Percentiles rank a stretch among this genome's conserved stretches.
phyloP scores from a whole-genome alignment of 2,888 invertebrate genomes.

The Chrysotoxum bicinctum region DNA sequence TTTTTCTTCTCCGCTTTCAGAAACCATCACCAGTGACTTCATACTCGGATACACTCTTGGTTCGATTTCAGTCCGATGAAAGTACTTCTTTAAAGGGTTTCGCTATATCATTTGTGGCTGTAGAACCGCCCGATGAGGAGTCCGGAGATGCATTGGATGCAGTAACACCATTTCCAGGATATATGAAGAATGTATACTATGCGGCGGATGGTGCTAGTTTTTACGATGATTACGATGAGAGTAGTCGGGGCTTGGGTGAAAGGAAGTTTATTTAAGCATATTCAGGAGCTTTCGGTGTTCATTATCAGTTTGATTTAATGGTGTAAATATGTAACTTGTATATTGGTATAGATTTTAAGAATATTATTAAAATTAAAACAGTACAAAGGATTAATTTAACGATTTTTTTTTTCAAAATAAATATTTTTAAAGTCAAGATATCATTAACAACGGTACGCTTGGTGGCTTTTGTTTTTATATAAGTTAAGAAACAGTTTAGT shows the following conservation, averaged over 20 bases:
- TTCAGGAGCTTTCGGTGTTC: not conserved
- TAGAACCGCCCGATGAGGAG: slow-evolving; percentile 83
- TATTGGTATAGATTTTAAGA: slow-evolving; percentile 50
- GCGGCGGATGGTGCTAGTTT: slow-evolving; percentile 54
- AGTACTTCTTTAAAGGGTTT: slow-evolving; percentile 95
- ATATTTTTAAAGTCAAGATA: no score
- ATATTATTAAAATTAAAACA: slow-evolving; percentile 11
- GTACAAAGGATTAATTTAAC: slow-evolving; percentile 9
- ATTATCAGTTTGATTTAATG: not conserved
- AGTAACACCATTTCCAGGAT: slow-evolving; percentile 81
- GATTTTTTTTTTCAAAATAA: not conserved
- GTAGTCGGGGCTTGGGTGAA: slow-evolving; percentile 10
- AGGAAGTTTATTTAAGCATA: not conserved
- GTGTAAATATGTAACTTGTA: slow-evolving; percentile 61
- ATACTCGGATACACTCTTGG: slow-evolving; percentile 91
- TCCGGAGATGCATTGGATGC: slow-evolving; percentile 77
- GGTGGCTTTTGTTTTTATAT: no score
- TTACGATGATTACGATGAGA: slow-evolving; percentile 61
- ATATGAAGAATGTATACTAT: slow-evolving; percentile 78
- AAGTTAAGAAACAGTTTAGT: no score
- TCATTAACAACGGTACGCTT: no score
- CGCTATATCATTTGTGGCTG: slow-evolving; percentile 91
- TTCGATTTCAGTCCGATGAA: slow-evolving; percentile 95
- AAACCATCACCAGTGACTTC: slow-evolving; percentile 94
- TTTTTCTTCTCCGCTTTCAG: slow-evolving; percentile 81